Base-by-base conservation (phyloP, 1,140 invertebrate genomes). In the Saxidomus purpurata region DNA sequence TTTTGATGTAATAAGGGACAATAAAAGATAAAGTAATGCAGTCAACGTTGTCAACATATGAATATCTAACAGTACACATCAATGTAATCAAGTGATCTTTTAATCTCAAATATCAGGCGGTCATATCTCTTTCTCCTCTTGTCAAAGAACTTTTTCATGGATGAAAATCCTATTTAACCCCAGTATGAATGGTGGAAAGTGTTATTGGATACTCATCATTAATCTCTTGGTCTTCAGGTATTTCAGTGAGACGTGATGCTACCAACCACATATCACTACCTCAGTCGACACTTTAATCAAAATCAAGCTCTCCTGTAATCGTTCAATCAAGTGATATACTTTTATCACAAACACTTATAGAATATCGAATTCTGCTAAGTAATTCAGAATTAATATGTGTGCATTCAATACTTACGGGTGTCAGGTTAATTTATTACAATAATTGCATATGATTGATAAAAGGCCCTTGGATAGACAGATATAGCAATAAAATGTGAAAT, bases 401-500 rank as follows among this genome's bases (percentile, higher is more conserved):
- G 61, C 61, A 67, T 67, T 67, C 25, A 67, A 67, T 67, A 67
- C 31, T 34, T 8, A 3, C 1, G 4, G 6, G 28, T 67, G 67
- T 71, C 67, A 40, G 36, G 4, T 71, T 15, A 71, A 28, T 71
- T 17, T 71, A 71, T 15, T 71, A 71, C 28, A 28, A 79, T 79
- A 55, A 55, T 47, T 47, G 76, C 40, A 79, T 6, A 34, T 55
- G 47, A 49, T 79, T 28, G 34, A 49, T 49, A 55, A 79, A 79
- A 28, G 76, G 76, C 49, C 76, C 43, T 69, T 49, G 47, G 19
- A 52, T 22, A 71, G 55, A 74, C 49, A 85, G 47, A 71, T 71
- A 52, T 11, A 55, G 28, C 63, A 34, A 71, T 85, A 71, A 22
- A 85, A 82, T 63, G 59, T 82, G 59, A 82, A 82, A 63, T 82